Percentiles rank a stretch among this genome's conserved stretches.
Conservation (phyloP, 2,113 vertebrate genomes). For the Hemiscyllium ocellatum region DNA sequence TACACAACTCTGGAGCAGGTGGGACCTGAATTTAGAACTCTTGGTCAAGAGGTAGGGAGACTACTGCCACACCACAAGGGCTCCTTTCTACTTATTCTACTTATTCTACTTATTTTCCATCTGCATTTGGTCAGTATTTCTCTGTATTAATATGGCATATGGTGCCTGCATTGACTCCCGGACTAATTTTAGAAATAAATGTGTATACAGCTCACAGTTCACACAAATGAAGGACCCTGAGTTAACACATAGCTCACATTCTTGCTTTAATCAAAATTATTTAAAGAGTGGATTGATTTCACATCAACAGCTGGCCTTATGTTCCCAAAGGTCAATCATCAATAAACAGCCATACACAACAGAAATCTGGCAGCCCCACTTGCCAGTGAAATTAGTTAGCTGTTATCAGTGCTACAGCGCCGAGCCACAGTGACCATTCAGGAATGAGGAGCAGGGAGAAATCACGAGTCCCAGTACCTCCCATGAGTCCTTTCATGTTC, state of each 20-base stretch:
- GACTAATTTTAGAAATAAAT: not conserved
- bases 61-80: no score
- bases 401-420: not conserved
- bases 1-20: no score
- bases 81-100: no score
- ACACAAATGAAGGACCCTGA: not conserved
- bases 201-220: not conserved
- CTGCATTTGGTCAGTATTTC: not conserved
- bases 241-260: not conserved
- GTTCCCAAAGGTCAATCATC: not conserved
- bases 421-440: not conserved
- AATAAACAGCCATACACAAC: not conserved
- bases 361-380: not conserved
- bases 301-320: not conserved
- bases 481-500: no score
- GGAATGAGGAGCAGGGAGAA: not conserved
- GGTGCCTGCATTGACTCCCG: not conserved
- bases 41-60: no score
- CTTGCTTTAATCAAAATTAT: not conserved
- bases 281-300: not conserved
- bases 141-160: not conserved
- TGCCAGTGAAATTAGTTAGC: not conserved
- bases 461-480: no score
- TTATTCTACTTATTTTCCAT: not conserved
- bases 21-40: no score